phyloP scores from a whole-genome alignment of 2,888 invertebrate species.

The Isotomurus palustris region DNA sequence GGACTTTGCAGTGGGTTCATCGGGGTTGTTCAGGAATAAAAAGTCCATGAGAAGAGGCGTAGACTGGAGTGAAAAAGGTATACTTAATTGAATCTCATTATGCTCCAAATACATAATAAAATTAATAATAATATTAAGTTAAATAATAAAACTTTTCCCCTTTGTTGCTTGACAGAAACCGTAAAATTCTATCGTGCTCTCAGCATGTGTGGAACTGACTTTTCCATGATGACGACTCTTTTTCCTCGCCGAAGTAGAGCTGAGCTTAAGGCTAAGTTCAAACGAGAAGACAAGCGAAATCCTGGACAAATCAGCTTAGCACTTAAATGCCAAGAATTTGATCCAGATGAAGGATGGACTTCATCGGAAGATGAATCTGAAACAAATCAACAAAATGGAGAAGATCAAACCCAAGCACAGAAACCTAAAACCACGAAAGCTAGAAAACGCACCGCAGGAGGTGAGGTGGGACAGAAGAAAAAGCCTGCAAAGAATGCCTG shows the following conservation, averaged over 20 bases:
- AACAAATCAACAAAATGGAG: too few species aligned
- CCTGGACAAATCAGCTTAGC: conserved; percentile 69
- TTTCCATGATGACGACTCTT: conserved; percentile 76
- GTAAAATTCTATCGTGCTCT: conserved; percentile 86
- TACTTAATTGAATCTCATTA: too few species aligned
- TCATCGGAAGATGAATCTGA: conserved; percentile 28
- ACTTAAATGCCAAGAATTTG: conserved; percentile 49
- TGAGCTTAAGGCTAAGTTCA: conserved; percentile 87
- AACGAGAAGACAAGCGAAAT: conserved; percentile 80
- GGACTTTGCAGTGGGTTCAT: conserved; percentile 53
- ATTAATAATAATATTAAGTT: not conserved
- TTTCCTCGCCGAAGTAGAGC: conserved; percentile 73
- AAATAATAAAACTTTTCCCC: conserved; percentile 1
- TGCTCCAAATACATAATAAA: too few species aligned
- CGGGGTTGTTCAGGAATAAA: conserved; percentile 51
- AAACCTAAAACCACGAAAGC: not conserved
- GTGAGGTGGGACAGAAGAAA: conserved; percentile 9
- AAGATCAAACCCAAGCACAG: conserved; percentile 5
- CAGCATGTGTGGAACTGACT: conserved; percentile 86
- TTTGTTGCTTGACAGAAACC: conserved; percentile 60
- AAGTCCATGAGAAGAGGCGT: conserved; percentile 64
- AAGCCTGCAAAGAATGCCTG: conserved; percentile 1
- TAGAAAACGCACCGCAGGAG: conserved; percentile 12
- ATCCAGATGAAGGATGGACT: conserved; percentile 34
- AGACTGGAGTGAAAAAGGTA: conserved; percentile 63